Percentiles rank a stretch among this genome's conserved stretches.
These are phyloP conservation scores for Tenthredo amoena DNA, from an alignment of 2,888 invertebrate species.

Conservation along the genomic window DNA sequence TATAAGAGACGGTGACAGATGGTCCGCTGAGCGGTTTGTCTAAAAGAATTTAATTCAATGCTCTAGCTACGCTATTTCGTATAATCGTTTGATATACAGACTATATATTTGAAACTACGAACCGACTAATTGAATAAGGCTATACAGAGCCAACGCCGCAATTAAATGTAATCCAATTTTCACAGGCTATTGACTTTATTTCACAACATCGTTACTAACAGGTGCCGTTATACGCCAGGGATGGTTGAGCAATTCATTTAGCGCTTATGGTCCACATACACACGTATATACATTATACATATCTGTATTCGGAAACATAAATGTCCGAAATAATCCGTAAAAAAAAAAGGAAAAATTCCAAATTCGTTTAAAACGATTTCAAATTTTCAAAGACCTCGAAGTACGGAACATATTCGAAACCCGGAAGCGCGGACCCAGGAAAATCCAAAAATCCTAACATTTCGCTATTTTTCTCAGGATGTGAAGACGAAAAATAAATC, in stretches of 20 bases:
- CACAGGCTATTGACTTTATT: constrained; percentile 41
- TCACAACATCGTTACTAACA: constrained; percentile 25
- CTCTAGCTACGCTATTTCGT: background rate
- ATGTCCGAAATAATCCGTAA: background rate
- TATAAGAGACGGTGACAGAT: background rate
- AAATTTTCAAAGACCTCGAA: too few relatives aligned
- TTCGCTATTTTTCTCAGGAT: too few relatives aligned
- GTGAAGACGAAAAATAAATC: too few relatives aligned
- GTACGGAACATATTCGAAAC: too few relatives aligned
- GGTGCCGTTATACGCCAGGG: background rate
- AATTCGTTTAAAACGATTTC: too few relatives aligned
- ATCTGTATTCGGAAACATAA: background rate
- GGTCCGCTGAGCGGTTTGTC: background rate
- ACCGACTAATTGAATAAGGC: constrained; percentile 28
- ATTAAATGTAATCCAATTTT: constrained; percentile 44
- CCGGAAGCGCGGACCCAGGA: too few relatives aligned
- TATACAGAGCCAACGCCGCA: background rate
- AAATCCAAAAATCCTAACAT: too few relatives aligned
- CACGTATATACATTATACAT: too few relatives aligned
- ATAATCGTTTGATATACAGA: background rate
- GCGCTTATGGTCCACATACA: background rate
- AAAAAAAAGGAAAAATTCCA: background rate
- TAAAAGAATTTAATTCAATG: background rate
- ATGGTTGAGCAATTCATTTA: constrained; percentile 9
- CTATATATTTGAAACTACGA: background rate